Base-by-base conservation (phyloP, 2,113 vertebrate species). In the Cinclus cinclus region DNA sequence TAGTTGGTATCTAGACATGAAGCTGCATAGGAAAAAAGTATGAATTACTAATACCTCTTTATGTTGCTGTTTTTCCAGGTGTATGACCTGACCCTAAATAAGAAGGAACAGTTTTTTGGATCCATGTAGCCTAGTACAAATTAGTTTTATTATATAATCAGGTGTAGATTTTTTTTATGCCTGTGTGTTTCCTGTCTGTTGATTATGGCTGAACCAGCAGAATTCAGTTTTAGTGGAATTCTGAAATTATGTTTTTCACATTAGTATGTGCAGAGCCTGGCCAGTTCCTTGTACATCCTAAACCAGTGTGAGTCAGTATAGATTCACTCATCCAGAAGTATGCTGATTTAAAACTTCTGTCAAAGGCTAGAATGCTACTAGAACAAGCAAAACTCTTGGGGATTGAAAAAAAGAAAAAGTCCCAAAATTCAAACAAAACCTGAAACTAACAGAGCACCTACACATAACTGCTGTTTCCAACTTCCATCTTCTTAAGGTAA, bases 21-120 rank as follows among this genome's bases (percentile, higher is more conserved):
- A 88, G 44, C 10, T 50, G 23, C 53, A 56, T 14, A 41, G 23
- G 27, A 11, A 17, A 30, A 56, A 20, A 24, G 6, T 35, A 11
- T 6, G 17, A 5, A 2, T 7, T 0, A 20, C 20, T 31, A 2
- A 3, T 64, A 33, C 10, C 11, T 77, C 50, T 33, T 55, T 35
- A 20, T 46, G 24, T 58, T 87, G 19, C 28, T 75, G 3, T 6
- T 95, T 67, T 91, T 55, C 39, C 44, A 47, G 21, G 35, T 87
- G 8, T 41, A 3, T 74, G 63, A 56, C 64, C 70, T 76, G 52
- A 50, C 24, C 12, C 30, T 84, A 22, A 50, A 39, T 22, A 71
- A 27, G 47, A 84, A 91, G 49, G 47, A 16, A 18, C 33, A 59
- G 28, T 30, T 74, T 74, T 39, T 0, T 86, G 33, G 16, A 42